phyloP scores from a whole-genome alignment of 2,113 vertebrate genomes.

The Leucopsar rothschildi region DNA sequence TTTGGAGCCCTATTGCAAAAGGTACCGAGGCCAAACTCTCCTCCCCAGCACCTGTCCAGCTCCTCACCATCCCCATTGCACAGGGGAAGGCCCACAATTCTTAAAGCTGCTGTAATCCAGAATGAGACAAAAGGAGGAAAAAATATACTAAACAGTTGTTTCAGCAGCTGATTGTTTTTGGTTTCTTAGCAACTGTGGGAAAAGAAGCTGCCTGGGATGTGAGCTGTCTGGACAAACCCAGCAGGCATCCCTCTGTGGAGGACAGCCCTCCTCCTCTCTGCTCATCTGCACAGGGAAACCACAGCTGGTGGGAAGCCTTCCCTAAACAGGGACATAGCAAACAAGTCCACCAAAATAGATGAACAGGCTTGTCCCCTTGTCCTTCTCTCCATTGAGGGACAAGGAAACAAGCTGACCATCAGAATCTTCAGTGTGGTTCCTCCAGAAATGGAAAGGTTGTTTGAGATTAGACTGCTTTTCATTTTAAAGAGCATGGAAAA shows the following conservation, averaged over 20 bases:
- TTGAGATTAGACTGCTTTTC: neutral
- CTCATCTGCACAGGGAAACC: neutral
- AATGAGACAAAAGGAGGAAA: neutral
- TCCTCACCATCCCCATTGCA: neutral
- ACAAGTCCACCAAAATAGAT: neutral
- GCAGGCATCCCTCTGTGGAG: neutral
- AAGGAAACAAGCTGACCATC: neutral
- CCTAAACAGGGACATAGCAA: neutral
- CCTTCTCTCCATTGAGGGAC: neutral
- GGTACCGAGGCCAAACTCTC: neutral
- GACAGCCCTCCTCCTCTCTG: neutral
- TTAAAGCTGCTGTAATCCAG: neutral
- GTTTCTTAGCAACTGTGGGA: slow-evolving; percentile 59
- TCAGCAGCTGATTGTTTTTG: neutral
- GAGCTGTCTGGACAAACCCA: slow-evolving; percentile 12
- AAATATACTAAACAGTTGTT: neutral
- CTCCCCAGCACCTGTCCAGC: neutral
- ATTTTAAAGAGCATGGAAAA: neutral
- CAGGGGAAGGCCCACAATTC: neutral
- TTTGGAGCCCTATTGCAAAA: neutral
- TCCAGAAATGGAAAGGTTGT: neutral
- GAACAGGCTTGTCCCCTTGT: neutral
- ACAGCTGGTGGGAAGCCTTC: neutral
- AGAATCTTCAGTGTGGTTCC: neutral
- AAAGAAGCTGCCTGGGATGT: slow-evolving; percentile 3